These are phyloP conservation scores for Enhydra lutris DNA, from an alignment of 2,113 vertebrate species.

Conservation along the genomic window DNA sequence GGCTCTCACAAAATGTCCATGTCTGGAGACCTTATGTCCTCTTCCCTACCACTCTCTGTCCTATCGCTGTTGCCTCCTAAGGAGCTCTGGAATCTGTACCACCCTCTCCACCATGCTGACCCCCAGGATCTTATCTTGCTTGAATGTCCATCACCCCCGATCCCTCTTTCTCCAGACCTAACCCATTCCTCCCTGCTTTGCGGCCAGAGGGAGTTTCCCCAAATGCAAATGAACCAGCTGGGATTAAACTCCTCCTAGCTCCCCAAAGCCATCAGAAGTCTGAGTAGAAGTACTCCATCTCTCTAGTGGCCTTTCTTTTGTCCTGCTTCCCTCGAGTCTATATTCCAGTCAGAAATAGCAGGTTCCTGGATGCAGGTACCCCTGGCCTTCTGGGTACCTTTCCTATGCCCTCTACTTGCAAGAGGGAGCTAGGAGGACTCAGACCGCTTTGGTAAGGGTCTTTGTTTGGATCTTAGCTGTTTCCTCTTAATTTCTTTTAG, in stretches of 20 bases:
- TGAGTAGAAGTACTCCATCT: background rate
- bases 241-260: background rate
- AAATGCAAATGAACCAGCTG: background rate
- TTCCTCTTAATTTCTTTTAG: background rate
- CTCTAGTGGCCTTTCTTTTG: background rate
- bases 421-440: background rate
- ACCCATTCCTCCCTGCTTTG: background rate
- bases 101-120: background rate
- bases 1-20: background rate
- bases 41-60: background rate
- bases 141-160: background rate
- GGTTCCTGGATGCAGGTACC: background rate
- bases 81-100: background rate
- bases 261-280: background rate
- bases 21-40: background rate
- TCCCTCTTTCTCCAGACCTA: background rate
- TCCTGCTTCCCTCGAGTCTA: background rate
- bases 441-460: background rate
- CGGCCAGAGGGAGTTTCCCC: background rate
- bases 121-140: background rate
- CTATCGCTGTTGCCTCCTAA: background rate
- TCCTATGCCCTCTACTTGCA: background rate
- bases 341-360: background rate
- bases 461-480: background rate
- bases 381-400: background rate